These are phyloP conservation scores for Omphaloscelis lunosa DNA, from an alignment of 2,888 invertebrate genomes.

Conservation along the genomic window DNA sequence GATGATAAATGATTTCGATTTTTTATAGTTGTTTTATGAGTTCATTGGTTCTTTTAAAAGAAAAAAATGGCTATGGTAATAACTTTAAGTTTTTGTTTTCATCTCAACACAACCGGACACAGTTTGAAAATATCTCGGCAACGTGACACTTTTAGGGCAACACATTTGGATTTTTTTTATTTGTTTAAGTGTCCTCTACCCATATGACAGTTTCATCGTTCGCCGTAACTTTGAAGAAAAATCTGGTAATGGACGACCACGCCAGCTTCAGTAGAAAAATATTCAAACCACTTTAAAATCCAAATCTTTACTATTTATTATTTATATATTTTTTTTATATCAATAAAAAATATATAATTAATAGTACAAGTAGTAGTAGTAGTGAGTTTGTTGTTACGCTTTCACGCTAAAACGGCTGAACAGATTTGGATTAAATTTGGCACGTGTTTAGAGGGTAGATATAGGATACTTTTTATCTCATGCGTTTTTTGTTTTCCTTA, in stretches of 20 bases:
- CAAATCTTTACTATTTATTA: too few relatives aligned
- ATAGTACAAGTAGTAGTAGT: too few relatives aligned
- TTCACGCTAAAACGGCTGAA: too few relatives aligned
- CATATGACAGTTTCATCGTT: neutral
- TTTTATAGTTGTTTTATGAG: constrained; percentile 27
- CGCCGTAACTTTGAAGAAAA: neutral
- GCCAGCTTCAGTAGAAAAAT: neutral
- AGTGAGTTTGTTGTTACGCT: too few relatives aligned
- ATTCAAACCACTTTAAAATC: neutral
- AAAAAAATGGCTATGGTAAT: constrained; percentile 9
- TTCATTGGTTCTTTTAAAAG: neutral
- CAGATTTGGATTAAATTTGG: too few relatives aligned
- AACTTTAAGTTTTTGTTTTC: constrained; percentile 7
- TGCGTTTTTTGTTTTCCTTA: too few relatives aligned
- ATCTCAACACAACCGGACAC: neutral
- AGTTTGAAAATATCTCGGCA: neutral
- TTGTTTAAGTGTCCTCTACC: neutral
- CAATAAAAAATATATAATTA: too few relatives aligned
- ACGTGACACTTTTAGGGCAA: neutral
- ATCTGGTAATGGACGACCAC: neutral
- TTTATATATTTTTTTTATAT: too few relatives aligned
- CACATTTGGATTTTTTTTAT: neutral
- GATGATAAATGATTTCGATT: constrained; percentile 31
- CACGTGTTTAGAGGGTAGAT: too few relatives aligned
- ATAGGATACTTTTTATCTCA: too few relatives aligned